A percentile compares a stretch with the other conserved stretches of the same genome.
phyloP scores from a whole-genome alignment of 2,888 invertebrate genomes.

The Augochlorella aurata region DNA sequence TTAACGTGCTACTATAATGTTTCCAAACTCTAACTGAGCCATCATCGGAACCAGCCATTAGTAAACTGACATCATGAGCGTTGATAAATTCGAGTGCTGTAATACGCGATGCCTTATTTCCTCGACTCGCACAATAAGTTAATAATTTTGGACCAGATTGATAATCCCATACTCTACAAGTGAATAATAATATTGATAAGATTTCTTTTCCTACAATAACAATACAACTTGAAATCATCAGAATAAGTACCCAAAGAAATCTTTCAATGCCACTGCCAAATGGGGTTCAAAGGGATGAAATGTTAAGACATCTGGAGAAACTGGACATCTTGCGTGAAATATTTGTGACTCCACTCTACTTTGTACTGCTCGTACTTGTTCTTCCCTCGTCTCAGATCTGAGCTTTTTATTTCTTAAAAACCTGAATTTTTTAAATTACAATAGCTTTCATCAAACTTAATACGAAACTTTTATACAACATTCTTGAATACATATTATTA shows the following conservation, averaged over 20 bases:
- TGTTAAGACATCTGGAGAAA: constrained; percentile 89
- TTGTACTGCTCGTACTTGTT: constrained; percentile 84
- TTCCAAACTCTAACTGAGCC: constrained; percentile 90
- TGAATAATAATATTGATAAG: neutral
- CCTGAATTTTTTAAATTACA: constrained; percentile 69
- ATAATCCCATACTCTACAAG: constrained; percentile 90
- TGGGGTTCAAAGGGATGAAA: constrained; percentile 96
- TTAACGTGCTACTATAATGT: constrained; percentile 77
- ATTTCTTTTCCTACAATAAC: neutral
- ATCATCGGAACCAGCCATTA: constrained; percentile 90
- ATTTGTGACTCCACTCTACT: constrained; percentile 91
- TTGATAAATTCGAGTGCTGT: constrained; percentile 94
- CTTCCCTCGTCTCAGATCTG: constrained; percentile 85
- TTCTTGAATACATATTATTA: neutral
- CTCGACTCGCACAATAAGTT: constrained; percentile 85
- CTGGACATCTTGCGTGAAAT: constrained; percentile 91
- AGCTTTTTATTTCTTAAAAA: constrained; percentile 87
- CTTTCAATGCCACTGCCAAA: constrained; percentile 92
- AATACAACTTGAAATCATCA: neutral
- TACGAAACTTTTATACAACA: neutral
- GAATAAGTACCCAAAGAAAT: constrained; percentile 87
- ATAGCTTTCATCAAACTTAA: neutral
- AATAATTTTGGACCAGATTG: constrained; percentile 87
- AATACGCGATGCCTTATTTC: constrained; percentile 85
- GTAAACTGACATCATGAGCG: constrained; percentile 90